A percentile compares a stretch with the other conserved stretches of the same genome.
Conservation (phyloP, 2,888 invertebrate species). For the Acronicta alni region DNA sequence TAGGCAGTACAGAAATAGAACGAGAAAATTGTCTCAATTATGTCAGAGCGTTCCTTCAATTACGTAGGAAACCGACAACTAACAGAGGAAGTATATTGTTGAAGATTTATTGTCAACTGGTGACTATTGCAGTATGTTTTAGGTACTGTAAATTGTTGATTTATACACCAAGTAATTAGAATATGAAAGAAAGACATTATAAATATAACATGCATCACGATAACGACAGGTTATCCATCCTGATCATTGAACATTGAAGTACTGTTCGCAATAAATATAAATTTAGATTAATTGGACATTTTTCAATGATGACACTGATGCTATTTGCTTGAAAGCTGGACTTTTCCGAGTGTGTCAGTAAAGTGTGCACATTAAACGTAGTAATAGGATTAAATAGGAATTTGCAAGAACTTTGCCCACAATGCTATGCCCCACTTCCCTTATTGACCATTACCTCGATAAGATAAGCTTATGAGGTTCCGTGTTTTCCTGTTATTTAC, state of each 20-base stretch:
- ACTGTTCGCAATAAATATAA: too few species aligned
- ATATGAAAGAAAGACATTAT: too few species aligned
- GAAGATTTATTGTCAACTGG: conserved; percentile 26
- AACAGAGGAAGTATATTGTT: conserved; percentile 44
- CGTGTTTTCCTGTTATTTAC: conserved; percentile 31
- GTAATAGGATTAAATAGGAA: background rate
- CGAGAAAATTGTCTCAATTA: conserved; percentile 66
- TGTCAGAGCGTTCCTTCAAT: conserved; percentile 60
- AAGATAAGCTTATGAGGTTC: conserved; percentile 28
- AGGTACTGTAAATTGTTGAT: too few species aligned
- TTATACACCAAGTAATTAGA: too few species aligned
- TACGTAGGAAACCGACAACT: conserved; percentile 52
- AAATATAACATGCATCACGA: too few species aligned
- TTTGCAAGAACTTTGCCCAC: background rate
- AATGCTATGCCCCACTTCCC: conserved; percentile 17
- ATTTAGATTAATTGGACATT: too few species aligned
- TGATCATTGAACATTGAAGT: too few species aligned
- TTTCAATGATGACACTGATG: too few species aligned
- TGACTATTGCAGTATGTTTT: background rate
- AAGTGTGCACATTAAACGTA: too few species aligned
- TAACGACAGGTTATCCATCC: too few species aligned
- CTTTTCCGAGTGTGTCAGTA: too few species aligned
- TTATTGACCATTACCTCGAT: conserved; percentile 32
- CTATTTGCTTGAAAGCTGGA: too few species aligned
- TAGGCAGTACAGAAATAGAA: conserved; percentile 63